Evolutionary conservation across 2,113 vertebrate genomes (phyloP).

Genomic region (Chelonoidis abingdonii): DNA sequence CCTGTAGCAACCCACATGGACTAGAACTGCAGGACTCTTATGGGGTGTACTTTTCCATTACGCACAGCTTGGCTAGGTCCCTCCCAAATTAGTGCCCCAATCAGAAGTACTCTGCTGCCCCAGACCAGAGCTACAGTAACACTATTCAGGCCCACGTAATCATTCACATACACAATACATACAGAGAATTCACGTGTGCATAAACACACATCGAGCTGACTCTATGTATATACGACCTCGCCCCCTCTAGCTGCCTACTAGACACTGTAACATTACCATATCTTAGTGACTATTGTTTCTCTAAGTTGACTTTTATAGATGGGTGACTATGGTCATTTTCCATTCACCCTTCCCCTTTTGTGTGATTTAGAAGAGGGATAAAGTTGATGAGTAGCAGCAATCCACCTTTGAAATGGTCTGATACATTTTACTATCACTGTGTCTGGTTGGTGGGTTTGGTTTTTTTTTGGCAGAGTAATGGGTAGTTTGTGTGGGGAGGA

Average conservation of each 20-base stretch:
- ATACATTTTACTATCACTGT: constrained; percentile 59
- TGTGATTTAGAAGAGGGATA: constrained; percentile 65
- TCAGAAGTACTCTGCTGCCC: constrained; percentile 78
- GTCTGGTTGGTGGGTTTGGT: background rate
- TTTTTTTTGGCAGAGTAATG: constrained; percentile 26
- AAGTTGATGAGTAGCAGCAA: constrained; percentile 75
- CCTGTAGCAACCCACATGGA: constrained; percentile 9
- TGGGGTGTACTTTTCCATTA: background rate
- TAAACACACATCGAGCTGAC: constrained; percentile 77
- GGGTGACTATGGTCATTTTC: constrained; percentile 58
- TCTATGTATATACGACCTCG: constrained; percentile 73
- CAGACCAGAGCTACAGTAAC: constrained; percentile 87
- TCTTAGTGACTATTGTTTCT: constrained; percentile 70
- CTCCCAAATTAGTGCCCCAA: constrained; percentile 81
- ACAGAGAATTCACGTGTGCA: constrained; percentile 82
- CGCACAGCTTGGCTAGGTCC: constrained; percentile 32
- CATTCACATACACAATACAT: constrained; percentile 82
- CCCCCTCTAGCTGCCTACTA: constrained; percentile 77
- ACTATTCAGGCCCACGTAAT: constrained; percentile 84
- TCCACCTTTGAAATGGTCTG: constrained; percentile 71
- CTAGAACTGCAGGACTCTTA: background rate
- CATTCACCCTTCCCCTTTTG: constrained; percentile 68
- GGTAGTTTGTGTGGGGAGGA: constrained; percentile 39
- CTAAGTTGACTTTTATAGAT: constrained; percentile 71
- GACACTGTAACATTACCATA: constrained; percentile 76